Conservation (phyloP, 1,140 invertebrate species). For the Meloidogyne floridensis region DNA sequence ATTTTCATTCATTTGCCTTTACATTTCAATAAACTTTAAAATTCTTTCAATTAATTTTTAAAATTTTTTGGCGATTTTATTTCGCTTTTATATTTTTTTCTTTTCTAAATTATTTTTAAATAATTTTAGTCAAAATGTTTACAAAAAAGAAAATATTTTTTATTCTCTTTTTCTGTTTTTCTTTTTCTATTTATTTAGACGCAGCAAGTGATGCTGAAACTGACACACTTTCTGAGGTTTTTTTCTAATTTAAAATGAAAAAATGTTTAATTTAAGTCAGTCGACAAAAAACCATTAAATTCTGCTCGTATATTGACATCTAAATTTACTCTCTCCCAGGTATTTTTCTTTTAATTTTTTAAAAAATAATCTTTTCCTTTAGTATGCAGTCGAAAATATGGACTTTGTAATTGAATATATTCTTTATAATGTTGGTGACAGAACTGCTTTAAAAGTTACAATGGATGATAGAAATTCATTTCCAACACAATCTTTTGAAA, state of each 20-base stretch:
- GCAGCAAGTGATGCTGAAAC: constrained; percentile 2
- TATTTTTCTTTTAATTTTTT: not conserved
- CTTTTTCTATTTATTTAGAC: not conserved
- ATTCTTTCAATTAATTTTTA: not conserved
- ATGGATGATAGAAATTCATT: constrained; percentile 64
- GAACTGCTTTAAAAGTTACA: constrained; percentile 59
- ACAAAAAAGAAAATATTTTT: not conserved
- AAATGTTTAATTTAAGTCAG: constrained; percentile 14
- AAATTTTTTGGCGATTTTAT: not conserved
- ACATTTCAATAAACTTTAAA: not conserved
- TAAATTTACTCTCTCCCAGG: constrained; percentile 79
- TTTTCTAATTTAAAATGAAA: not conserved
- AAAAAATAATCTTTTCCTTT: not conserved
- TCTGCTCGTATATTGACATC: constrained; percentile 69
- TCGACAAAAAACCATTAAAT: constrained; percentile 43
- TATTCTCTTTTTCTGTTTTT: constrained; percentile 2
- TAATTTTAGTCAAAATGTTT: not conserved
- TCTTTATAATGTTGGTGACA: constrained; percentile 71
- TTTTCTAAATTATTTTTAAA: not conserved
- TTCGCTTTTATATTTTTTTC: not conserved
- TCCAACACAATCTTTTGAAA: constrained; percentile 64
- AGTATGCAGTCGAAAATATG: constrained; percentile 95
- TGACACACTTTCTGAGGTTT: not conserved
- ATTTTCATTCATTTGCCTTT: not conserved
- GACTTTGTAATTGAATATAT: constrained; percentile 87